Conservation (phyloP, 53 echinoderm and acorn worm genomes). For the Crossaster papposus region DNA sequence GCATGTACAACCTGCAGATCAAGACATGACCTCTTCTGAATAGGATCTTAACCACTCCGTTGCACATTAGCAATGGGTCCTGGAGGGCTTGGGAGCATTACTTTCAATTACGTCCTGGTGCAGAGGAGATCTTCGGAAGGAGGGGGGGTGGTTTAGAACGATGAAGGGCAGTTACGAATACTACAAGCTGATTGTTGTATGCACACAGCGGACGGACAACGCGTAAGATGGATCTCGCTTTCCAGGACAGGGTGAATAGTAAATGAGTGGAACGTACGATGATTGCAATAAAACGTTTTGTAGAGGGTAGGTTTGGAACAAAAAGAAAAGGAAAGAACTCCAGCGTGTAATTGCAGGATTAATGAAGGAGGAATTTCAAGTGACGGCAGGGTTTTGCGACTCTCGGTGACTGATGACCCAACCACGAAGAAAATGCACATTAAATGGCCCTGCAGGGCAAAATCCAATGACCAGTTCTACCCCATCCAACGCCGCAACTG, state of each 20-base stretch:
- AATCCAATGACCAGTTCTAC: not conserved
- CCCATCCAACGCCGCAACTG: not conserved
- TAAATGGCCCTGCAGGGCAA: not conserved
- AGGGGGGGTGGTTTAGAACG: not conserved
- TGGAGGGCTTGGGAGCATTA: slow-evolving; percentile 27
- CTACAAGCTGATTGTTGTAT: not conserved
- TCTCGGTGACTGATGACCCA: slow-evolving; percentile 28
- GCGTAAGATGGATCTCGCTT: slow-evolving; percentile 44
- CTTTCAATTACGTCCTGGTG: slow-evolving; percentile 48
- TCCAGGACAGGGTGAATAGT: slow-evolving; percentile 30
- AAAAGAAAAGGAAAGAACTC: not conserved
- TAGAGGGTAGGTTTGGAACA: not conserved
- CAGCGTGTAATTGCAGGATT: not conserved
- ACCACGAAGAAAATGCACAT: slow-evolving; percentile 1
- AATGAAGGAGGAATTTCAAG: slow-evolving; percentile 1
- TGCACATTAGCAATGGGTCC: slow-evolving; percentile 25
- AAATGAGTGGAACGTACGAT: slow-evolving; percentile 44
- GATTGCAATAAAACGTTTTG: slow-evolving; percentile 46
- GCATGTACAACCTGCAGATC: slow-evolving; percentile 9
- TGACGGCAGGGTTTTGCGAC: slow-evolving; percentile 14
- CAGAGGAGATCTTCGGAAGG: not conserved
- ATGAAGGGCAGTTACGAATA: not conserved
- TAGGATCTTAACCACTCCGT: slow-evolving; percentile 17
- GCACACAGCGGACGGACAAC: slow-evolving; percentile 23
- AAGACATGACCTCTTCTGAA: not conserved